Conservation (phyloP, 1,140 invertebrate species). For the Steinernema feltiae region DNA sequence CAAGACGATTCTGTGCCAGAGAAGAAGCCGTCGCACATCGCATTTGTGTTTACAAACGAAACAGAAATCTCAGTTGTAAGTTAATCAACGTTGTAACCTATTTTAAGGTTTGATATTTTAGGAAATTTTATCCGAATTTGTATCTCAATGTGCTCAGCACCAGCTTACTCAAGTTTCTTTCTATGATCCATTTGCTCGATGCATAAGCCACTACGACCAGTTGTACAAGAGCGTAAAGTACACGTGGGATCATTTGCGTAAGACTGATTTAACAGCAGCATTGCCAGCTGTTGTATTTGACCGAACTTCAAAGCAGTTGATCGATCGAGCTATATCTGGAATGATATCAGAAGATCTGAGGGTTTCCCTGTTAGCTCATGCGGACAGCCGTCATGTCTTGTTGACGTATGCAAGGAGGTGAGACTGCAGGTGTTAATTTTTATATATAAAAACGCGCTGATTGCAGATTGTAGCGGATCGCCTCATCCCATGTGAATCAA, state of each 20-base stretch:
- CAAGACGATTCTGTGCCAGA: background rate
- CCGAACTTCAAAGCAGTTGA: background rate
- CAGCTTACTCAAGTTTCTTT: background rate
- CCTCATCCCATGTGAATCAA: background rate
- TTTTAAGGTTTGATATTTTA: background rate
- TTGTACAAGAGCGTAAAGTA: background rate
- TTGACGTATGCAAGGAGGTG: background rate
- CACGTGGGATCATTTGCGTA: background rate
- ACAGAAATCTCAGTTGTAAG: background rate
- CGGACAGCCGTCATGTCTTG: background rate
- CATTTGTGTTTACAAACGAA: background rate
- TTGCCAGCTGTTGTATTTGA: background rate
- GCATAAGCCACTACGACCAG: background rate
- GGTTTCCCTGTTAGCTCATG: background rate
- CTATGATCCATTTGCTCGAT: background rate
- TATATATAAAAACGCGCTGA: background rate
- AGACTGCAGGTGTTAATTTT: background rate
- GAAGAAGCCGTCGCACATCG: background rate
- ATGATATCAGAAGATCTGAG: background rate
- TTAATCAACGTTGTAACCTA: slow-evolving; percentile 1
- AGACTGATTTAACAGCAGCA: background rate
- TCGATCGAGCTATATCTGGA: background rate
- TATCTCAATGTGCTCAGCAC: background rate
- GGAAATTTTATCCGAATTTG: background rate
- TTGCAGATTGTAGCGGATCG: background rate